Evolutionary conservation across 2,797 vertebrate genomes (phyloP), one percentile per base, ranked within the genome.

Genomic region (Malacoraja senta): DNA sequence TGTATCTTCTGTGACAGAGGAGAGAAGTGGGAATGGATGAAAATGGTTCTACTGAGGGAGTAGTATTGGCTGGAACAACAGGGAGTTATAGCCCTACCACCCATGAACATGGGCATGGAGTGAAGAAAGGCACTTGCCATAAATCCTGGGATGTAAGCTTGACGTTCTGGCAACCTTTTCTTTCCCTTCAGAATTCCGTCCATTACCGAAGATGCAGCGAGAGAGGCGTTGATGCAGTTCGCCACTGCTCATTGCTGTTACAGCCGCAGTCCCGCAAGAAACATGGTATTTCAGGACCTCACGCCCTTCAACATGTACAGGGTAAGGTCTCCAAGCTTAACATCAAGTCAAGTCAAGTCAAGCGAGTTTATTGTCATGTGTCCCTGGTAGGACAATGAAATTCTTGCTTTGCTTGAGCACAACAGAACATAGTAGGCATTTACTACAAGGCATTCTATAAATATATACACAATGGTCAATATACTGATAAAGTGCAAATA

Each of bases 221-320:
- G 90, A 76, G 68, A 92, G 24, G 90, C 90, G 9, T 53, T 92
- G 10, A n/a, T 2, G 13, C 71, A 92, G 71, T 92, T 92, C 76
- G 71, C 90, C 24, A 38, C 12, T n/a, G 32, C 24, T 53, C 90
- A n/a, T 71, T 92, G 90, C 38, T 92, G 90, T 58, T 92, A 92
- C 71, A 72, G 65, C 19, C 44, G 35, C 26, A 53, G 71, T 9
- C 90, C 90, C 4, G 32, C 71, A 26, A 38, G 15, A 7, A 71
- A 92, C 71, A 92, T 92, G 90, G 90, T 76, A 71, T 92, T 92
- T 92, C 71, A 44, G 38, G 90, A 92, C 10, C 90, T 92, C 32
- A 92, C 24, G 26, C 90, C 90, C 15, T 72, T 92, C 71, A 92
- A 92, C 90, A 92, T 58, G 68, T 92, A 92, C 90, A 74, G 90